phyloP scores from a whole-genome alignment of 1,140 invertebrate species.

The Propsilocerus akamusi region DNA sequence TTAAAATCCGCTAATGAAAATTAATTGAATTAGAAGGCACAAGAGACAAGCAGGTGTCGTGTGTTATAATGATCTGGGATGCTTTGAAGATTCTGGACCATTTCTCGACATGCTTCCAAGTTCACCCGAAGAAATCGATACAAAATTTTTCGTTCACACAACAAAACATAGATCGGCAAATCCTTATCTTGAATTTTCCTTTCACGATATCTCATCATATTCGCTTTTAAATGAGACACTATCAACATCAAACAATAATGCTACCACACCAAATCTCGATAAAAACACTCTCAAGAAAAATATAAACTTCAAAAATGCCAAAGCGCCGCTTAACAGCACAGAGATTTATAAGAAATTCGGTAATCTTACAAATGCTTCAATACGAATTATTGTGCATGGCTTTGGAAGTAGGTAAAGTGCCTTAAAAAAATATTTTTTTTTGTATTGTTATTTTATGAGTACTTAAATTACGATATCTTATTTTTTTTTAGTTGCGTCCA shows the following conservation, averaged over 20 bases:
- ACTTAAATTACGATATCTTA: no score
- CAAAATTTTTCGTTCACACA: constrained; percentile 52
- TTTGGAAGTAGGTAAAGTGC: no score
- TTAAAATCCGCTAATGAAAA: neutral
- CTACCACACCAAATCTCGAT: neutral
- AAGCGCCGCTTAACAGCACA: neutral
- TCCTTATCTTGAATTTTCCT: constrained; percentile 2
- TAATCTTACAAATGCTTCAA: constrained; percentile 26
- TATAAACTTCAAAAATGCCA: no score
- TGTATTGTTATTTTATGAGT: no score
- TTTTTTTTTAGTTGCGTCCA: constrained; percentile 74
- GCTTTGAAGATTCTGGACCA: constrained; percentile 78
- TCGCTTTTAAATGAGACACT: neutral
- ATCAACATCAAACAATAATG: neutral
- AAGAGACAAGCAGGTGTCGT: constrained; percentile 52
- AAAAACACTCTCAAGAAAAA: no score
- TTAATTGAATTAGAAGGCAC: constrained; percentile 16
- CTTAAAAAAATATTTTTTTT: no score
- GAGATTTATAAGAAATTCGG: neutral
- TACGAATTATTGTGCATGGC: constrained; percentile 85
- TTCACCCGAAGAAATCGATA: constrained; percentile 71
- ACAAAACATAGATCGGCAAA: constrained; percentile 25
- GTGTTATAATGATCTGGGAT: constrained; percentile 84
- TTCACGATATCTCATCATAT: neutral
- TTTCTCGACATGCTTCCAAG: constrained; percentile 80